Conservation (phyloP, 1,140 invertebrate genomes). For the Marisa cornuarietis region DNA sequence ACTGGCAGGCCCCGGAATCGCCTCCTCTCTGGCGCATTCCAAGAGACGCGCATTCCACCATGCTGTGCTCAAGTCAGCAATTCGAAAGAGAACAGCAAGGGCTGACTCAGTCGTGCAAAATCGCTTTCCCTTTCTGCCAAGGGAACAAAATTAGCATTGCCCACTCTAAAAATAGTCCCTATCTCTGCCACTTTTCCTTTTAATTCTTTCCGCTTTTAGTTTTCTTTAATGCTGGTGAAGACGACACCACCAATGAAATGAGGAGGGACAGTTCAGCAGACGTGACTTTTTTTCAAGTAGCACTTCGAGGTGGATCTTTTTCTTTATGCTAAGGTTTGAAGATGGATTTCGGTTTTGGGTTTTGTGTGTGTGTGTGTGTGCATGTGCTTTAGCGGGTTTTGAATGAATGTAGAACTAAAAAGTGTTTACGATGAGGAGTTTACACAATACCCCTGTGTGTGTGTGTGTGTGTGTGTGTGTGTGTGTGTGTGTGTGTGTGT, state of each 20-base stretch:
- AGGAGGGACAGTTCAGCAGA: too few species aligned
- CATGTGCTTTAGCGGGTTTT: not conserved
- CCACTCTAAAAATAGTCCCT: not conserved
- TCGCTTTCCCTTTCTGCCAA: too few species aligned
- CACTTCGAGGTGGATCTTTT: not conserved
- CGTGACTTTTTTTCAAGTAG: not conserved
- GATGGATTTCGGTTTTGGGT: too few species aligned
- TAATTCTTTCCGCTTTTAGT: not conserved
- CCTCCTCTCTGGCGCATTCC: too few species aligned
- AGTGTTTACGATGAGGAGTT: not conserved
- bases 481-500: constrained; percentile 2
- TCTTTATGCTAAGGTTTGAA: not conserved
- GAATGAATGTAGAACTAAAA: not conserved
- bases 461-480: constrained; percentile 8
- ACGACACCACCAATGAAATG: too few species aligned
- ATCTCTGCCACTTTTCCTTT: not conserved
- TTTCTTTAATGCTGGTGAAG: too few species aligned
- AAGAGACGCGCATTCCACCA: too few species aligned
- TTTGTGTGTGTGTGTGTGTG: not conserved
- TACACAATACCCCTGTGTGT: not conserved
- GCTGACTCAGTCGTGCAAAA: too few species aligned
- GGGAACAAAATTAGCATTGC: too few species aligned
- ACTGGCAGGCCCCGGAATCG: too few species aligned
- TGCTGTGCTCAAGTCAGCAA: too few species aligned
- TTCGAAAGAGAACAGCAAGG: too few species aligned